Evolutionary conservation across 2,113 vertebrate species (phyloP), one percentile per base, ranked within the genome.

Genomic region (Falcunculus frontatus): DNA sequence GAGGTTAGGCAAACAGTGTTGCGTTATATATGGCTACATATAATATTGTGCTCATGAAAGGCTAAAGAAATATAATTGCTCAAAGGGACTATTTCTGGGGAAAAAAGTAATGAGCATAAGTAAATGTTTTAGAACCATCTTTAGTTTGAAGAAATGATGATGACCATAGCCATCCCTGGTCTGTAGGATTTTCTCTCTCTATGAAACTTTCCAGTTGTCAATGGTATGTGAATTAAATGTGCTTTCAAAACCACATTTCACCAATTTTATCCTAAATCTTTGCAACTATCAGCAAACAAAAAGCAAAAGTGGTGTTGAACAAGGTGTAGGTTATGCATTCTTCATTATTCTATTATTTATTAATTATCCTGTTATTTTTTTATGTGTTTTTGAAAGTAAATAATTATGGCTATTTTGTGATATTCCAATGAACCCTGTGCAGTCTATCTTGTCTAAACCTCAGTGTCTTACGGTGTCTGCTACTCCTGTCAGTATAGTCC

Each of bases 1-100:
- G 87, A 95, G 70, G 64, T 86, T 90, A 78, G 70, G 59, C 47
- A 92, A 96, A 94, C 89, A 97, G 50, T 73, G 53, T 77, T 78
- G 22, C 68, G 69, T 96, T 95, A 95, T 91, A 82, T 84, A 90
- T 60, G 69, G 57, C 17, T 83, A 50, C 23, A 47, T 86, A 25
- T 35, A 93, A 53, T 23, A 27, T 17, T 25, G 27, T 84, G 49
- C 72, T 97, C 77, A 83, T 89, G 85, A 85, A 91, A 75, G 50
- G 16, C 65, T 82, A 30, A 84, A 89, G 90, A 93, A 94, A 84
- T 85, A 20, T 74, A 96, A 65, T 84, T 96, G 65, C 47, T 96
- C 33, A 94, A 76, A 92, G 67, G 81, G 35, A 63, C n/a, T 35
- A 74, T 93, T 93, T 81, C 72, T 75, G 23, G 7, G 23, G 41